Evolutionary conservation across 2,888 invertebrate genomes (phyloP).

Genomic region (Lithodes maja): DNA sequence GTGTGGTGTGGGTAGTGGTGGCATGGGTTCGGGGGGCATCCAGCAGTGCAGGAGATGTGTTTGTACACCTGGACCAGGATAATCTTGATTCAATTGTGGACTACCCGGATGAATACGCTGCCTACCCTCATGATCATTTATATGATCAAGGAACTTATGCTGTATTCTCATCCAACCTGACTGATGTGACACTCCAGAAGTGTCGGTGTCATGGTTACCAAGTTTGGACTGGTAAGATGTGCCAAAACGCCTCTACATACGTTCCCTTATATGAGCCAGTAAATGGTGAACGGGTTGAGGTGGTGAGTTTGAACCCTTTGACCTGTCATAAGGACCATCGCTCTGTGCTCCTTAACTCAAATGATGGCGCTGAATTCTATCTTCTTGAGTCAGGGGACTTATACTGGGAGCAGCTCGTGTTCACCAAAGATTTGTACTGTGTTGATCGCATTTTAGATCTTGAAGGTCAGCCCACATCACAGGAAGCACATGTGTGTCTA

Average conservation of each 20-base stretch:
- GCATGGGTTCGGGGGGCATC: neutral
- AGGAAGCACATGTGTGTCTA: constrained; percentile 50
- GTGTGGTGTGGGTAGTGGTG: neutral
- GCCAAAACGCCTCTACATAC: constrained; percentile 1
- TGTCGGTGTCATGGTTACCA: constrained; percentile 23
- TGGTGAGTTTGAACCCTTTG: neutral
- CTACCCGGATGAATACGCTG: neutral
- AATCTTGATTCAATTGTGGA: neutral
- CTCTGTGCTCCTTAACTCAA: neutral
- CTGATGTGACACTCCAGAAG: constrained; percentile 25
- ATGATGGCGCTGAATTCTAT: neutral
- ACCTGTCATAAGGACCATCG: neutral
- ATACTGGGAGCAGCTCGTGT: neutral
- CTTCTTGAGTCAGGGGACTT: constrained; percentile 26
- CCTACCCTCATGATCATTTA: neutral
- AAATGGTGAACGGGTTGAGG: neutral
- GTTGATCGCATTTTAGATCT: constrained; percentile 44
- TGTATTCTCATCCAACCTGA: neutral
- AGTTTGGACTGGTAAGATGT: constrained; percentile 19
- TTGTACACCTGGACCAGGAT: neutral
- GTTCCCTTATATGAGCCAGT: neutral
- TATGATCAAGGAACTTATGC: neutral
- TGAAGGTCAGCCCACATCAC: constrained; percentile 9
- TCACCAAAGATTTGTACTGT: constrained; percentile 22
- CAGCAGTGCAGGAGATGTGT: no score